Conservation (phyloP, 2,888 invertebrate species). For the Drosophila pseudotakahashii region DNA sequence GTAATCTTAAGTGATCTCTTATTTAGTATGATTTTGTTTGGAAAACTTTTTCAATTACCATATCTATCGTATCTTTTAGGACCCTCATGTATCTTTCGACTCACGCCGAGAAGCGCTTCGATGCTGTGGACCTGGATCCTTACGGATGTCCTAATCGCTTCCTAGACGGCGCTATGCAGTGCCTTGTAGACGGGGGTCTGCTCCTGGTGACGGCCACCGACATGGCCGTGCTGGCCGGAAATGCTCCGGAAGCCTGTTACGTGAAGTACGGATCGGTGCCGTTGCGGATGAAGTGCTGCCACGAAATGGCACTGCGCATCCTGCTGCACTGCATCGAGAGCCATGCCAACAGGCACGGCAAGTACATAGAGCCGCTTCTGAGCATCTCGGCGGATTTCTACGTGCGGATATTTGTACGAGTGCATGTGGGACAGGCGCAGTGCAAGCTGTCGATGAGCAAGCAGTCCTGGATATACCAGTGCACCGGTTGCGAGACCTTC, state of each 20-base stretch:
- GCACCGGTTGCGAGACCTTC: slow-evolving; percentile 94
- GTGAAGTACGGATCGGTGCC: slow-evolving; percentile 97
- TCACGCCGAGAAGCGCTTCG: slow-evolving; percentile 88
- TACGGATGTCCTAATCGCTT: slow-evolving; percentile 98
- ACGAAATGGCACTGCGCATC: slow-evolving; percentile 98
- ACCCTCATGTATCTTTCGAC: slow-evolving; percentile 93
- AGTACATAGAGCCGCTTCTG: slow-evolving; percentile 95
- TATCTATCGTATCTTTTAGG: slow-evolving; percentile 84
- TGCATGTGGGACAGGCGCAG: slow-evolving; percentile 91
- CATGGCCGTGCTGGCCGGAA: slow-evolving; percentile 97
- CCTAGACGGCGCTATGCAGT: slow-evolving; percentile 94
- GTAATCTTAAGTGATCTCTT: too few relatives aligned
- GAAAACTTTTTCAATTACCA: background rate
- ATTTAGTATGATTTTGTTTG: too few relatives aligned
- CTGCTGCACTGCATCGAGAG: slow-evolving; percentile 94
- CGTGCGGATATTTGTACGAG: slow-evolving; percentile 94
- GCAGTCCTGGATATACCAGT: slow-evolving; percentile 94
- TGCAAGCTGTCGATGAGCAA: slow-evolving; percentile 96
- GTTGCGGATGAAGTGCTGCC: slow-evolving; percentile 93
- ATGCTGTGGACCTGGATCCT: slow-evolving; percentile 97
- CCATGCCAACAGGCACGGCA: slow-evolving; percentile 96
- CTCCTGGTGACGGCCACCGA: slow-evolving; percentile 98
- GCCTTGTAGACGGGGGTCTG: slow-evolving; percentile 92
- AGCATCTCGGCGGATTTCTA: slow-evolving; percentile 98
- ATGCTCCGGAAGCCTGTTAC: slow-evolving; percentile 96